phyloP scores from a whole-genome alignment of 2,113 vertebrate species.

The Acanthochromis polyacanthus region DNA sequence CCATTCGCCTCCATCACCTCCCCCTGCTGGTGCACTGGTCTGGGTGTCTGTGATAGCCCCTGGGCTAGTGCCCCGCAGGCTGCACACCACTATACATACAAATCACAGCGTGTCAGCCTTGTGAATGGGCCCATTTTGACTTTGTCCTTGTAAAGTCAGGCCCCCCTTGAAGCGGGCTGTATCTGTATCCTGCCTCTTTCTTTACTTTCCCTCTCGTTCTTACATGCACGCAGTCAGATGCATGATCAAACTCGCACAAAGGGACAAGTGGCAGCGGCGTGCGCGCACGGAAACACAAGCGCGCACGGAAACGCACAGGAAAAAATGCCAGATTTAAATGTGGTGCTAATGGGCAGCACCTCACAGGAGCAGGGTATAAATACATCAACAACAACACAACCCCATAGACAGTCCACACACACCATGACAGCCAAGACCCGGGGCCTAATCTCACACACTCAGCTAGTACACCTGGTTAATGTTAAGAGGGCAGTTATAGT shows the following conservation, averaged over 20 bases:
- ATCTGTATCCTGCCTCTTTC: constrained; percentile 71
- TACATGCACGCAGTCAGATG: constrained; percentile 45
- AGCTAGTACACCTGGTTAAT: constrained; percentile 85
- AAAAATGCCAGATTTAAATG: constrained; percentile 64
- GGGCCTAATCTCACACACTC: constrained; percentile 85
- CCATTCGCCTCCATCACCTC: constrained; percentile 37
- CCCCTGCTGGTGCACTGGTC: constrained; percentile 59
- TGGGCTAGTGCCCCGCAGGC: constrained; percentile 79
- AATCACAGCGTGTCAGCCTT: constrained; percentile 77
- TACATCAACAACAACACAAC: constrained; percentile 75
- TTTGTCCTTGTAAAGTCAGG: constrained; percentile 79
- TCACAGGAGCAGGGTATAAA: constrained; percentile 75
- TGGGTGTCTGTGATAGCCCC: constrained; percentile 76
- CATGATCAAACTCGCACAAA: constrained; percentile 49
- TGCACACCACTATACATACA: constrained; percentile 77
- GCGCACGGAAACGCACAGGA: constrained; percentile 29
- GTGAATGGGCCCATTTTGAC: constrained; percentile 82
- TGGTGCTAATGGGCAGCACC: constrained; percentile 75
- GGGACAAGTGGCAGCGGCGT: constrained; percentile 18
- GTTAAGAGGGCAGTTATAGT: constrained; percentile 87
- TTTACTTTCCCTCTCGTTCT: constrained; percentile 64
- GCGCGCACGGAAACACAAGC: constrained; percentile 14
- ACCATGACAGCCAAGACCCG: constrained; percentile 69
- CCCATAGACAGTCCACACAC: constrained; percentile 64
- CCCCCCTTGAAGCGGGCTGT: constrained; percentile 69